A percentile compares a stretch with the other conserved stretches of the same genome.
Conservation (phyloP, 2,113 vertebrate species). For the Rutilus rutilus region DNA sequence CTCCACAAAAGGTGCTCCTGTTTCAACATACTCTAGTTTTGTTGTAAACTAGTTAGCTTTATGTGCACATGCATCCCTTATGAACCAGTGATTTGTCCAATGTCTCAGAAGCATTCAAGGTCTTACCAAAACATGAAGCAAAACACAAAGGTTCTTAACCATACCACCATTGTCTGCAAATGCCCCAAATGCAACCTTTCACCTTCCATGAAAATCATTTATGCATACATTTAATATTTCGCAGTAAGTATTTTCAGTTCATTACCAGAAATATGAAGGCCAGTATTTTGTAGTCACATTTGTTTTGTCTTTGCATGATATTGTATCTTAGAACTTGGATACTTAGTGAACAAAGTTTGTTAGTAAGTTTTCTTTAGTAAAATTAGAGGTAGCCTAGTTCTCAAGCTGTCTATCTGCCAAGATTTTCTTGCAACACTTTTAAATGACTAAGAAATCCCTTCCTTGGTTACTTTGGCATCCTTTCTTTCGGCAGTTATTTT, state of each 20-base stretch:
- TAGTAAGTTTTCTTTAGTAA: background rate
- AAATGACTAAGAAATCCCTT: background rate
- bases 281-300: background rate
- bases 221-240: slow-evolving; percentile 53
- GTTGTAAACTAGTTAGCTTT: background rate
- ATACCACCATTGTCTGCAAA: slow-evolving; percentile 64
- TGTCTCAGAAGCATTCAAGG: slow-evolving; percentile 80
- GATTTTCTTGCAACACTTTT: background rate
- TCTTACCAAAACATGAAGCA: slow-evolving; percentile 65
- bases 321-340: background rate
- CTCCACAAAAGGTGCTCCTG: background rate
- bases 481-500: background rate
- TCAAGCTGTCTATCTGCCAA: background rate
- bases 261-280: background rate
- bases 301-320: slow-evolving; percentile 14
- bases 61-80: slow-evolving; percentile 63
- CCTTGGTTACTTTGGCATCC: background rate
- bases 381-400: background rate
- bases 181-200: slow-evolving; percentile 41
- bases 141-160: slow-evolving; percentile 70
- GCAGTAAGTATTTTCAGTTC: slow-evolving; percentile 74
- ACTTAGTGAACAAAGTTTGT: background rate
- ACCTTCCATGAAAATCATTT: slow-evolving; percentile 50
- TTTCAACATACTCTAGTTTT: background rate
- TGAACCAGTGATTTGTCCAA: slow-evolving; percentile 66